Evolutionary conservation across 1,140 invertebrate genomes (phyloP), one percentile per base, ranked within the genome.

Genomic region (Hylaeus anthracinus): DNA sequence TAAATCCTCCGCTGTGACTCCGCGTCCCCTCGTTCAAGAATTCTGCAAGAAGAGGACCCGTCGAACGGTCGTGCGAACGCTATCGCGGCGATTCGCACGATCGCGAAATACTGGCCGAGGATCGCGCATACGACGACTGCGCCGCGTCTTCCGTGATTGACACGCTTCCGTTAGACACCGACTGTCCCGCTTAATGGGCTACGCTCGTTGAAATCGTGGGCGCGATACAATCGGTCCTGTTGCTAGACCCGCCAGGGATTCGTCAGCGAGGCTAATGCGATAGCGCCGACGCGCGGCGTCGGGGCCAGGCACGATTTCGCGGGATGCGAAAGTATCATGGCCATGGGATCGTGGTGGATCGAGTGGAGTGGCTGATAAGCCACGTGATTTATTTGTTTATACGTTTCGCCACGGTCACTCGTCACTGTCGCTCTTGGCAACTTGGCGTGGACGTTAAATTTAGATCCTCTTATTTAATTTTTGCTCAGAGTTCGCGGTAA

Each of bases 91-190:
- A 70, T 79, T 73, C 77, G 79, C 79, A 75, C 79, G 79, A 80
- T 80, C 79, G 79, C 72, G 79, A 67, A 72, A 80, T 48, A 4
- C 64, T 80, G 72, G 41, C 55, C 39, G 48, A 60, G n/a, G 63
- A 61, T 72, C 71, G 56, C 39, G 6, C n/a, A 69, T 53, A 79
- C 67, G 53, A n/a, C 53, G 14, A 37, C 67, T 53, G 26, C 39
- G 48, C 43, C n/a, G 72, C 56, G 74, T 63, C 66, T 48, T 14
- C 41, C 8, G 53, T 82, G 80, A 82, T 82, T 76, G 80, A 82
- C 80, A 69, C 66, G 80, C 80, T 82, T 82, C 80, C 80, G 80
- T 82, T 82, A 82, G 75, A 82, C 80, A 69, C 60, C 71, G 53
- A 58, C 80, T 82, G 73, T 81, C 79, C 58, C 65, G 80, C 74